A percentile compares a stretch with the other conserved stretches of the same genome.
Evolutionary conservation across 2,888 invertebrate genomes (phyloP).

Genomic region (Acanthococcus lagerstroemiae): DNA sequence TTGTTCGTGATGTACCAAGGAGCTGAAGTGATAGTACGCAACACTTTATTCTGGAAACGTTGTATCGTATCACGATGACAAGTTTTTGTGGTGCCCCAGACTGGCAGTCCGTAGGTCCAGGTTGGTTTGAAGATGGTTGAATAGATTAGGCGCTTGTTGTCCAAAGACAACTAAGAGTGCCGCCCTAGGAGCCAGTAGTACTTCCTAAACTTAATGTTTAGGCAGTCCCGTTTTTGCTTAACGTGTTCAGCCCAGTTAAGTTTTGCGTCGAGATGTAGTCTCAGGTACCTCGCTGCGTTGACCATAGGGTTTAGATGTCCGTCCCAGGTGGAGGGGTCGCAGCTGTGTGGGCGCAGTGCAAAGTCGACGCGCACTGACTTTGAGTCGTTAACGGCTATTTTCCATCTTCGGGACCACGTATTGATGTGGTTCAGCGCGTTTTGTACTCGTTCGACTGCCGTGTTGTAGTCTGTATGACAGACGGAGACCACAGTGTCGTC

Average conservation of each 20-base stretch:
- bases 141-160: not conserved
- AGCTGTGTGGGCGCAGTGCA: not conserved
- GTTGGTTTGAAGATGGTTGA: not conserved
- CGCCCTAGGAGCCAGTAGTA: not conserved
- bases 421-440: not conserved
- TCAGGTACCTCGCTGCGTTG: not conserved
- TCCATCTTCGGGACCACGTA: not conserved
- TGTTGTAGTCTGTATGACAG: not conserved
- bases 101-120: not conserved
- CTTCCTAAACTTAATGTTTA: not conserved
- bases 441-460: not conserved
- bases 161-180: not conserved
- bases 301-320: not conserved
- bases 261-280: not conserved
- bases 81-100: not conserved
- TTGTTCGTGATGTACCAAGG: constrained; percentile 1
- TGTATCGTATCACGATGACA: not conserved
- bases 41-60: constrained; percentile 3
- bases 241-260: not conserved
- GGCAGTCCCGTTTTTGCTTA: not conserved
- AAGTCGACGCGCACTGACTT: not conserved
- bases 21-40: not conserved
- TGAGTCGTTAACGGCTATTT: not conserved
- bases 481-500: not conserved
- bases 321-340: not conserved